Percentiles rank a stretch among this genome's conserved stretches.
These are phyloP conservation scores for Parasteatoda lunata DNA, from an alignment of 2,888 invertebrate genomes.

Conservation along the genomic window DNA sequence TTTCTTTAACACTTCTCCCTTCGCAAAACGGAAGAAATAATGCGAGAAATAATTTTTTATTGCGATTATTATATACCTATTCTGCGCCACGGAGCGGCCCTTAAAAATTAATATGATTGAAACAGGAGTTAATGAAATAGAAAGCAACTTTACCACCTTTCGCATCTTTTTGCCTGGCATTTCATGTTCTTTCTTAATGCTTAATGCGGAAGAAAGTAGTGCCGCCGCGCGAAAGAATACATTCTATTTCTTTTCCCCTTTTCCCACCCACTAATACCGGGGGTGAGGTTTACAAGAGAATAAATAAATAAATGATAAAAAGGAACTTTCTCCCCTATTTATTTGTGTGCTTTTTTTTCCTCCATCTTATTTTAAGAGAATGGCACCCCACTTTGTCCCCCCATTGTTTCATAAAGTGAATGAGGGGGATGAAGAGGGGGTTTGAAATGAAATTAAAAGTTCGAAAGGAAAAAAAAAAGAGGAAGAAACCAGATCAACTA, in stretches of 20 bases:
- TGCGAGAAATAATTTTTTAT: constrained; percentile 56
- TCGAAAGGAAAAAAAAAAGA: constrained; percentile 7
- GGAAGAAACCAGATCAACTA: constrained; percentile 18
- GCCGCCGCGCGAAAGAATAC: constrained; percentile 40
- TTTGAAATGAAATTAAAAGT: constrained; percentile 67
- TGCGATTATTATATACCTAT: constrained; percentile 67
- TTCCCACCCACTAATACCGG: constrained; percentile 17
- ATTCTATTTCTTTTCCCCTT: constrained; percentile 7
- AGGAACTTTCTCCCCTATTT: constrained; percentile 43
- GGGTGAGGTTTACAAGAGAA: constrained; percentile 13
- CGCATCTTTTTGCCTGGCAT: constrained; percentile 2
- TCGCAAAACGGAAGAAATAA: constrained; percentile 37
- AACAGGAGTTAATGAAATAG: constrained; percentile 68
- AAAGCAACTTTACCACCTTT: constrained; percentile 49
- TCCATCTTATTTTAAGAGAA: background rate
- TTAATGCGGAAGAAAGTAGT: constrained; percentile 64
- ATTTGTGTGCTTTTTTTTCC: constrained; percentile 16
- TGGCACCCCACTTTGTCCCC: constrained; percentile 7
- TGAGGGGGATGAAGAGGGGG: constrained; percentile 40
- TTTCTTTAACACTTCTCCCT: constrained; percentile 60
- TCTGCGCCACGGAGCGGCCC: constrained; percentile 50
- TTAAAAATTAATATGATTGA: constrained; percentile 69
- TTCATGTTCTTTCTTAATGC: constrained; percentile 62
- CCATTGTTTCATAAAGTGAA: constrained; percentile 50
- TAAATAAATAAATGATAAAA: constrained; percentile 13